Conservation (phyloP, 1,140 invertebrate species). For the Drosophila ambigua region DNA sequence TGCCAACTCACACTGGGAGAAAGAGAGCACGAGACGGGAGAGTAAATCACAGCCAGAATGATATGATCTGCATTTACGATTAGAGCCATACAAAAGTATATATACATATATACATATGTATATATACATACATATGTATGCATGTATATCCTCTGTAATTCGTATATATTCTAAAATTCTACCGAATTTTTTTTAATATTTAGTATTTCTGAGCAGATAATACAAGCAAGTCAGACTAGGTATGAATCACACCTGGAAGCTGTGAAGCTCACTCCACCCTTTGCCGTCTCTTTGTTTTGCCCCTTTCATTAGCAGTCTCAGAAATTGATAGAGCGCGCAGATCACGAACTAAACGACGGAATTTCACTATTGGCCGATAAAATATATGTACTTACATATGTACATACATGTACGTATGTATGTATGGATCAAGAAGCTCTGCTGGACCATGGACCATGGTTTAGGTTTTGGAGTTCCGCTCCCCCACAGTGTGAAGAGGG, state of each 20-base stretch:
- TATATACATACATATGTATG: neutral
- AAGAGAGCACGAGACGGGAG: too few species aligned
- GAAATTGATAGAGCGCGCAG: neutral
- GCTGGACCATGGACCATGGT: too few species aligned
- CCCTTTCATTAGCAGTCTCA: too few species aligned
- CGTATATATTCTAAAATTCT: neutral
- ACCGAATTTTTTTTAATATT: neutral
- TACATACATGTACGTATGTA: too few species aligned
- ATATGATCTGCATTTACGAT: too few species aligned
- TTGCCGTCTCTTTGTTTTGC: neutral
- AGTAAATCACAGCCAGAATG: too few species aligned
- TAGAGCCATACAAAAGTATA: neutral
- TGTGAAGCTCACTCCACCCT: neutral
- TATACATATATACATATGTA: constrained; percentile 18
- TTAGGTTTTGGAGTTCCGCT: too few species aligned
- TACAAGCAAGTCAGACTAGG: neutral
- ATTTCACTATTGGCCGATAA: neutral
- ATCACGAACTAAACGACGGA: neutral
- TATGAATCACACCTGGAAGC: constrained; percentile 17
- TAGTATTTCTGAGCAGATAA: too few species aligned
- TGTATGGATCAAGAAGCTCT: too few species aligned
- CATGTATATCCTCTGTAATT: neutral
- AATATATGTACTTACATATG: too few species aligned
- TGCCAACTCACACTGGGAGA: too few species aligned
- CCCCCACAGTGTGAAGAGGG: too few species aligned